Conservation (phyloP, 2,888 invertebrate species). For the Caenorhabditis sp. region DNA sequence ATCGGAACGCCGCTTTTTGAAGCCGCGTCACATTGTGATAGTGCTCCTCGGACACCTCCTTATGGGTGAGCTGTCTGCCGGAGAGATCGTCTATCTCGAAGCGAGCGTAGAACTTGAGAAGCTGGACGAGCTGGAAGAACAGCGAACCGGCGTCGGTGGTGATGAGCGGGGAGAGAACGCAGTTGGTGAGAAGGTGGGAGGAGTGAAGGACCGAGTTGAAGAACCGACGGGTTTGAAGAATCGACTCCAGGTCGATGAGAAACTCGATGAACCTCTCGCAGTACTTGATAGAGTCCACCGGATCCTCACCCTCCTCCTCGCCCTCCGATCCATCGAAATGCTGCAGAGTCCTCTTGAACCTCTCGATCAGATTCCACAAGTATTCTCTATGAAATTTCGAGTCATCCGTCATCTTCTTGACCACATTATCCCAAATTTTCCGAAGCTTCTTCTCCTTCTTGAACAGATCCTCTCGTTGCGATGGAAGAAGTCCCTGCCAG, state of each 20-base stretch:
- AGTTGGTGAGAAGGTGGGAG: conserved; percentile 93
- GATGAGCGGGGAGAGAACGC: conserved; percentile 89
- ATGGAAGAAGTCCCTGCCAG: conserved; percentile 91
- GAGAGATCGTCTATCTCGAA: conserved; percentile 94
- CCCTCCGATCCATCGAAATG: conserved; percentile 30
- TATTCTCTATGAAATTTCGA: conserved; percentile 87
- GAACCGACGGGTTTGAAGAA: conserved; percentile 93
- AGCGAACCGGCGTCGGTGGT: conserved; percentile 78
- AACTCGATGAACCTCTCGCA: conserved; percentile 97
- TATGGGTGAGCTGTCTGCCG: conserved; percentile 76
- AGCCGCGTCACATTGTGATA: conserved; percentile 94
- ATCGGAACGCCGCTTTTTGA: conserved; percentile 94
- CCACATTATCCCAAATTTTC: conserved; percentile 66
- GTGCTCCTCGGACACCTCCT: conserved; percentile 89
- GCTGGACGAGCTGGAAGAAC: conserved; percentile 90
- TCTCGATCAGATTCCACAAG: conserved; percentile 91
- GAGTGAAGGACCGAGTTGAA: conserved; percentile 97
- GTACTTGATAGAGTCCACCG: conserved; percentile 86
- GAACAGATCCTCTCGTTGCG: conserved; percentile 91
- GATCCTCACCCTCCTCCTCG: conserved; percentile 80
- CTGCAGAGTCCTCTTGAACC: conserved; percentile 91
- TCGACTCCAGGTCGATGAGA: conserved; percentile 95
- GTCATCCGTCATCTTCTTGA: conserved; percentile 50
- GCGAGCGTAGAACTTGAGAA: conserved; percentile 95
- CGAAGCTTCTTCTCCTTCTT: conserved; percentile 87